These are phyloP conservation scores for Agraylea sexmaculata DNA, from an alignment of 1,140 invertebrate genomes.

Conservation along the genomic window DNA sequence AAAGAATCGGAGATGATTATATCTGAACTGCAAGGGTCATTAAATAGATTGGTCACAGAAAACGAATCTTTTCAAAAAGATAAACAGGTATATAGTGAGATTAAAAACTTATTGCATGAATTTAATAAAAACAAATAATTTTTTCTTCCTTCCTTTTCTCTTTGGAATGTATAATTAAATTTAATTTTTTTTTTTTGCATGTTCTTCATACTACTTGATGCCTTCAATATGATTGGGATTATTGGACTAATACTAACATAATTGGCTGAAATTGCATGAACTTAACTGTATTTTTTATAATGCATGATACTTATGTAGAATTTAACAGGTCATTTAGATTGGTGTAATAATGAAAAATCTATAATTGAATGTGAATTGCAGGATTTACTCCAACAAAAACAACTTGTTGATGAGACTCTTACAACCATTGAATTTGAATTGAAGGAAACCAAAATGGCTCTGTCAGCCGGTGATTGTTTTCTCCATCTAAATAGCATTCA, in stretches of 20 bases:
- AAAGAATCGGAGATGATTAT: slow-evolving; percentile 8
- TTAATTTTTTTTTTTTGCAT: slow-evolving; percentile 1
- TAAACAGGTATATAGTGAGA: slow-evolving; percentile 27
- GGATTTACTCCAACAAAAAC: slow-evolving; percentile 51
- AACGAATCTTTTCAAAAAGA: slow-evolving; percentile 30
- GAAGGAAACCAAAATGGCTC: slow-evolving; percentile 27
- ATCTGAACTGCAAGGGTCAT: slow-evolving; percentile 22
- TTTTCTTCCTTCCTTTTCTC: slow-evolving; percentile 1
- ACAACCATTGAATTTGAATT: slow-evolving; percentile 33
- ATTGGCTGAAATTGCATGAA: no score
- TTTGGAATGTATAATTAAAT: background rate
- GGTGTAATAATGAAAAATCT: slow-evolving; percentile 44
- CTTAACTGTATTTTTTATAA: no score
- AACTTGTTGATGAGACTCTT: slow-evolving; percentile 47
- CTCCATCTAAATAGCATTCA: slow-evolving; percentile 6
- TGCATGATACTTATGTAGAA: slow-evolving; percentile 26
- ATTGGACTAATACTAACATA: no score
- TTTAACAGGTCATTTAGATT: slow-evolving; percentile 30
- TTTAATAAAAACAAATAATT: slow-evolving; percentile 7
- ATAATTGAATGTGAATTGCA: slow-evolving; percentile 53
- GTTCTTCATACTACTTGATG: no score
- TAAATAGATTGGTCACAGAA: slow-evolving; percentile 32
- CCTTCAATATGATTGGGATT: no score
- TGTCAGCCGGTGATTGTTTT: slow-evolving; percentile 32
- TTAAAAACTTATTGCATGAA: slow-evolving; percentile 1